Percentiles rank a stretch among this genome's conserved stretches.
phyloP scores from a whole-genome alignment of 2,888 invertebrate species.

The Synanthedon vespiformis region DNA sequence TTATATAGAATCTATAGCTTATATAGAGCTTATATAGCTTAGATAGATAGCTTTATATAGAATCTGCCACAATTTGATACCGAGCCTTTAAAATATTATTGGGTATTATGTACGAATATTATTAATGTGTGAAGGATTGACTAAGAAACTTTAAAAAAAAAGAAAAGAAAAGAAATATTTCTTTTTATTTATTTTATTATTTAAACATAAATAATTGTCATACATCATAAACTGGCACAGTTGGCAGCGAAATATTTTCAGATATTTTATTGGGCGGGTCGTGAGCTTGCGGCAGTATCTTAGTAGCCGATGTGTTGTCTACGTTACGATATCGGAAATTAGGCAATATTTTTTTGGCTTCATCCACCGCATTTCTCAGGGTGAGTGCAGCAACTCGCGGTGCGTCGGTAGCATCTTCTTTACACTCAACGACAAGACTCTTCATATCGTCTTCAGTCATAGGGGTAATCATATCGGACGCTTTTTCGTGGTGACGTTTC shows the following conservation, averaged over 20 bases:
- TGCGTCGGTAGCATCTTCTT: conserved; percentile 17
- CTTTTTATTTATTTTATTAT: no score
- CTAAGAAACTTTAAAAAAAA: no score
- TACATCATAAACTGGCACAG: background rate
- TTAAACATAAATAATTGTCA: background rate
- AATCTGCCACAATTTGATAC: no score
- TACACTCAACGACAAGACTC: conserved; percentile 35
- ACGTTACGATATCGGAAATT: conserved; percentile 50
- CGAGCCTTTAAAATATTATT: no score
- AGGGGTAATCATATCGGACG: conserved; percentile 28
- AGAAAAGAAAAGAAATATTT: no score
- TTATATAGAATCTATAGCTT: no score
- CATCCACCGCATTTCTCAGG: conserved; percentile 41
- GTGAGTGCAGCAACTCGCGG: conserved; percentile 23
- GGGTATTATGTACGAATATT: no score
- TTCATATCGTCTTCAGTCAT: conserved; percentile 36
- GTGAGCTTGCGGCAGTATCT: conserved; percentile 38
- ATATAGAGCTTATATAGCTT: no score
- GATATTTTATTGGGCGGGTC: background rate
- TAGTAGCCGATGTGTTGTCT: conserved; percentile 45
- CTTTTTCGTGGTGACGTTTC: conserved; percentile 41
- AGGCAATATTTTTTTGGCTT: conserved; percentile 43
- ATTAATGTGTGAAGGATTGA: no score
- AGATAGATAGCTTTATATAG: no score
- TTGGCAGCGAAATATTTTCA: background rate